These are phyloP conservation scores for Loxodonta africana DNA, from an alignment of 2,113 vertebrate species.

Conservation along the genomic window DNA sequence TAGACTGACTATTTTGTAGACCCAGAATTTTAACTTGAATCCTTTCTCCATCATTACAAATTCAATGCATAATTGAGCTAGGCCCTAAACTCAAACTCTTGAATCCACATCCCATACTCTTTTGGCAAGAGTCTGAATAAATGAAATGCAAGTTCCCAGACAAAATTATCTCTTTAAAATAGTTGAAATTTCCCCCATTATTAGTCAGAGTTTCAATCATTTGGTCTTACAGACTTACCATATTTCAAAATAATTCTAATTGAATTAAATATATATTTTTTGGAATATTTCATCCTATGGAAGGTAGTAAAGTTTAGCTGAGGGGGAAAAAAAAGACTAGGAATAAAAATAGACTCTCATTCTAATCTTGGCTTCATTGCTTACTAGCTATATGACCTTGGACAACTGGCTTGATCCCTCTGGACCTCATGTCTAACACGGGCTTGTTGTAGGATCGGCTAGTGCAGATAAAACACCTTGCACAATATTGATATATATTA, in stretches of 20 bases:
- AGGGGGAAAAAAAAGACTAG: fast-evolving
- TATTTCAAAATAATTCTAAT: background rate
- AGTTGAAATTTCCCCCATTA: background rate
- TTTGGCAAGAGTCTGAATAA: background rate
- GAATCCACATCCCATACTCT: background rate
- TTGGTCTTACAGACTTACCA: background rate
- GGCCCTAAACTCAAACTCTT: background rate
- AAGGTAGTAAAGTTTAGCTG: background rate
- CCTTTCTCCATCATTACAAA: background rate
- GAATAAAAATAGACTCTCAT: background rate
- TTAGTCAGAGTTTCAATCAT: background rate
- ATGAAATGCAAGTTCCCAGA: background rate
- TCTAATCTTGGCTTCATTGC: background rate
- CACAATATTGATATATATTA: background rate
- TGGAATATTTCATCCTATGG: background rate
- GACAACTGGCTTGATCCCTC: background rate
- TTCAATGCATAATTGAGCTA: background rate
- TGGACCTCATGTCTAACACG: background rate
- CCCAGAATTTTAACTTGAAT: background rate
- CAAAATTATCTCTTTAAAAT: background rate
- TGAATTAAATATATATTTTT: background rate
- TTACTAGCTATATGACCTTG: background rate
- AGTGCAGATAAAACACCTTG: background rate
- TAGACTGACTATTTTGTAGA: background rate
- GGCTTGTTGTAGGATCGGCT: background rate